Percentiles rank a stretch among this genome's conserved stretches.
These are phyloP conservation scores for Pissodes strobi DNA, from an alignment of 1,140 invertebrate genomes.

Conservation along the genomic window DNA sequence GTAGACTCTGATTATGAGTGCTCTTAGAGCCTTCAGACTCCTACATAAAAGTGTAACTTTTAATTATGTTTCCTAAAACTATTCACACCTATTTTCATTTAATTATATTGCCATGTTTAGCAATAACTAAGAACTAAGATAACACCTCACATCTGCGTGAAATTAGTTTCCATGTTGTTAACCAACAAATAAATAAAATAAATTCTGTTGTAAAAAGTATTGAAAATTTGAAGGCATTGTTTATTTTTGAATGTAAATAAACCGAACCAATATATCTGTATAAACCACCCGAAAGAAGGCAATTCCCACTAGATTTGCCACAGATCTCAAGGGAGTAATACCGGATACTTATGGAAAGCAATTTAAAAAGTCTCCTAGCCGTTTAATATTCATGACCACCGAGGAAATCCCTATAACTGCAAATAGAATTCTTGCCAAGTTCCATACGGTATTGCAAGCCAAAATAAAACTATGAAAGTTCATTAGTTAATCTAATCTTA, in stretches of 20 bases:
- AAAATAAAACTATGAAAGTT: neutral
- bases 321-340: neutral
- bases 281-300: constrained; percentile 1
- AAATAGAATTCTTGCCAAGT: neutral
- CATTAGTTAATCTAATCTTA: constrained; percentile 28
- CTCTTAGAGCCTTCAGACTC: no score
- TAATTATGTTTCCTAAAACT: no score
- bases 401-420: constrained; percentile 6
- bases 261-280: neutral
- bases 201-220: no score
- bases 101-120: no score
- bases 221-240: no score
- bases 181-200: no score
- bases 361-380: neutral
- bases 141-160: no score
- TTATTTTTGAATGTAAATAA: neutral
- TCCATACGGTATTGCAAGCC: neutral
- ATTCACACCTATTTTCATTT: no score
- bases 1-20: no score
- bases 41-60: no score
- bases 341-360: constrained; percentile 6
- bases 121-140: no score
- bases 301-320: constrained; percentile 4
- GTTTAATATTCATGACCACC: neutral
- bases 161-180: no score